A percentile compares a stretch with the other conserved stretches of the same genome.
These are phyloP conservation scores for Phasia obesa DNA, from an alignment of 2,888 invertebrate species.

Conservation along the genomic window DNA sequence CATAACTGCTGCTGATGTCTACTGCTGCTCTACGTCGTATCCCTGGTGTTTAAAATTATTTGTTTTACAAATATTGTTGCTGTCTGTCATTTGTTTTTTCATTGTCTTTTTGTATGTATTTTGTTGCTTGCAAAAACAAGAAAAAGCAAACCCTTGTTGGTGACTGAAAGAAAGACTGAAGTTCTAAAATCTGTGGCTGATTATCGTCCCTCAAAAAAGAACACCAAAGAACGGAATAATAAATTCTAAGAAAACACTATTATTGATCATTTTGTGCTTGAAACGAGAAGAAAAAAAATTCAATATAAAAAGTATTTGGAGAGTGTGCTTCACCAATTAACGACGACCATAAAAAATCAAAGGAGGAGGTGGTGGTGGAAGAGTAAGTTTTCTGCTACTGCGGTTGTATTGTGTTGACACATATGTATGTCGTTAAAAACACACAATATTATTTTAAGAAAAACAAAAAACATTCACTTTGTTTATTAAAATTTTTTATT, in stretches of 20 bases:
- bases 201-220: constrained; percentile 11
- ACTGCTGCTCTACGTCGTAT: constrained; percentile 51
- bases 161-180: constrained; percentile 55
- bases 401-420: constrained; percentile 53
- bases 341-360: background rate
- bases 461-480: constrained; percentile 40
- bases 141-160: constrained; percentile 33
- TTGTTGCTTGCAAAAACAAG: constrained; percentile 45
- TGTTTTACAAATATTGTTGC: constrained; percentile 49
- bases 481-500: constrained; percentile 56
- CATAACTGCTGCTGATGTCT: constrained; percentile 73
- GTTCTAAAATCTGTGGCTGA: constrained; percentile 43
- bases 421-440: constrained; percentile 55
- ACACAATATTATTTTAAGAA: constrained; percentile 59
- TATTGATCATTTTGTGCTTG: constrained; percentile 53
- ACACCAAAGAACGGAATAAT: constrained; percentile 3
- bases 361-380: constrained; percentile 60
- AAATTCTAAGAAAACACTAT: constrained; percentile 33
- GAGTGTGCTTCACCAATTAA: constrained; percentile 48
- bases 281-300: constrained; percentile 37
- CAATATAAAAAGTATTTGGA: constrained; percentile 31
- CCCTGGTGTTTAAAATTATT: constrained; percentile 53
- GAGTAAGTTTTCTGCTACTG: constrained; percentile 60
- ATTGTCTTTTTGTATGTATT: constrained; percentile 28
- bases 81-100: constrained; percentile 31